phyloP scores from a whole-genome alignment of 2,113 vertebrate species.

The Mionectes macconnelli region DNA sequence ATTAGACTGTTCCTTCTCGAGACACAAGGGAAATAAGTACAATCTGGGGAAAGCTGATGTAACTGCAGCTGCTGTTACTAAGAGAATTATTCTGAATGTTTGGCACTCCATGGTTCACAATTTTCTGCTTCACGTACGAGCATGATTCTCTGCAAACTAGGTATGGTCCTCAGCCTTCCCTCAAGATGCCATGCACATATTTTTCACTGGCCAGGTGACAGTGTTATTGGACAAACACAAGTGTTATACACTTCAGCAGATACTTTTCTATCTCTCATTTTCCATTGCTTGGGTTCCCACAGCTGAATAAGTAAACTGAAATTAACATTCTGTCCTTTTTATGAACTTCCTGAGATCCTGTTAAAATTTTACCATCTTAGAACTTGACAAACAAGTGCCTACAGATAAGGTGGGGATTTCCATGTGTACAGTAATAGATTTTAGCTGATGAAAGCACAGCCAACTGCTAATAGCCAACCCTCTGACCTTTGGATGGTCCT shows the following conservation, averaged over 20 bases:
- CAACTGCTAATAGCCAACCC: slow-evolving; percentile 52
- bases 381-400: neutral
- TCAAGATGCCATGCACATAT: neutral
- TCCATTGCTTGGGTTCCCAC: neutral
- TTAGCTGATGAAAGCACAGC: slow-evolving; percentile 54
- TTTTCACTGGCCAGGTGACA: neutral
- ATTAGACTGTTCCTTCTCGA: neutral
- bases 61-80: neutral
- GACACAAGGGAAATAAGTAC: neutral
- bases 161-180: neutral
- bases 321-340: neutral
- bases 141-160: neutral
- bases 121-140: neutral
- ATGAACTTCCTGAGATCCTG: neutral
- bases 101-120: neutral
- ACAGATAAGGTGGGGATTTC: slow-evolving; percentile 72
- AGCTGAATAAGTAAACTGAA: neutral
- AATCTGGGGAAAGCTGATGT: neutral
- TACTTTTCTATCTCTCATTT: neutral
- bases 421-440: slow-evolving; percentile 70
- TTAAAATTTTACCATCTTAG: neutral
- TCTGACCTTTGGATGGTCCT: slow-evolving; percentile 76
- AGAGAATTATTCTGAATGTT: neutral
- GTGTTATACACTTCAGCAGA: neutral
- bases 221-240: neutral